Evolutionary conservation across 1,140 invertebrate genomes (phyloP).

Genomic region (Aphaenogaster rudis): DNA sequence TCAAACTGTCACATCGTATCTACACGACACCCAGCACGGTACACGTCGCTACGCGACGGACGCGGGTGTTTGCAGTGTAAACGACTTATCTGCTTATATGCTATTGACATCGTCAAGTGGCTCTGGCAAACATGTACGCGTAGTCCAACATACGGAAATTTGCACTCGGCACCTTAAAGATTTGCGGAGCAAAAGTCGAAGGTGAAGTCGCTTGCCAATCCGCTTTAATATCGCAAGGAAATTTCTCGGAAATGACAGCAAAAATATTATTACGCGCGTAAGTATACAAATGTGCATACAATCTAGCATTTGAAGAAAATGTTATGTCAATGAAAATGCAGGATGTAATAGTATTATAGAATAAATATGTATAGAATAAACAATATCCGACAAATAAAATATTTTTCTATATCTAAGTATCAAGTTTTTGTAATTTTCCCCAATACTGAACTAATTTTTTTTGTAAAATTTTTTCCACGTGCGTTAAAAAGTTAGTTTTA

Average conservation of each 20-base stretch:
- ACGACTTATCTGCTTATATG: constrained; percentile 72
- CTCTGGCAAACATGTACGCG: constrained; percentile 46
- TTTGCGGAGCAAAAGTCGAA: constrained; percentile 53
- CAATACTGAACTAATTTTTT: not conserved
- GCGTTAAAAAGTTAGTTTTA: not conserved
- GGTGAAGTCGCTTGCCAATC: not conserved
- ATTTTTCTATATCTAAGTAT: not conserved
- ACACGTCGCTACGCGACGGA: constrained; percentile 10
- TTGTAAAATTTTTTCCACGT: not conserved
- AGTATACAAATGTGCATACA: not conserved
- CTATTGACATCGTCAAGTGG: constrained; percentile 68
- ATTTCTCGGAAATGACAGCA: not conserved
- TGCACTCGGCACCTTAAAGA: constrained; percentile 21
- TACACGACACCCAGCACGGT: constrained; percentile 6
- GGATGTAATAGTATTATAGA: not conserved
- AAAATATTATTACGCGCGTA: not conserved
- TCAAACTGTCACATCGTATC: constrained; percentile 63
- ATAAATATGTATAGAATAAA: not conserved
- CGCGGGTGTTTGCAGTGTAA: constrained; percentile 67
- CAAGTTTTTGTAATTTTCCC: not conserved
- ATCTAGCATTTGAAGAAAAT: not conserved
- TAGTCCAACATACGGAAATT: constrained; percentile 54
- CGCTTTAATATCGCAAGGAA: not conserved
- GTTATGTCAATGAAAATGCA: not conserved
- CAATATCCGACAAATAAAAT: not conserved